phyloP scores from a whole-genome alignment of 2,113 vertebrate species.

The Protobothrops mucrosquamatus region DNA sequence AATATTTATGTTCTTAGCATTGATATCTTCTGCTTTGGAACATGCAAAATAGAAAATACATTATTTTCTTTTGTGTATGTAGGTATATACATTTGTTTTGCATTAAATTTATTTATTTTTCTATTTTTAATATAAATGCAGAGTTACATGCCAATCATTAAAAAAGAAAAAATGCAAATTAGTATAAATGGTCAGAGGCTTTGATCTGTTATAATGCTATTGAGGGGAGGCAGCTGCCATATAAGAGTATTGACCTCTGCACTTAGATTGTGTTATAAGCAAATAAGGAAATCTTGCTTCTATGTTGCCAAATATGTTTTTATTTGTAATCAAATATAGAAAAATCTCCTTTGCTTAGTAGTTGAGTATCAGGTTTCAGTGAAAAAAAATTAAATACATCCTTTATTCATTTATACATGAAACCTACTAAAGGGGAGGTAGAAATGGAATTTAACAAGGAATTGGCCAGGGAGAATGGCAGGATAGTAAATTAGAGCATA shows the following conservation, averaged over 20 bases:
- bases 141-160: background rate
- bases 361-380: rapidly evolving
- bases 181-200: background rate
- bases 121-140: background rate
- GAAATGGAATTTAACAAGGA: background rate
- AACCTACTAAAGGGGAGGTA: background rate
- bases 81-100: background rate
- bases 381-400: conserved; percentile 7
- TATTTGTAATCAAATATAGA: conserved; percentile 1
- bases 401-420: rapidly evolving
- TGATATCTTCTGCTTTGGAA: background rate
- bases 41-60: background rate
- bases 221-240: background rate
- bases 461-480: background rate
- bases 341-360: background rate
- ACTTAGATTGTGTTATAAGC: background rate
- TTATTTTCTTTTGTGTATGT: background rate
- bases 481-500: conserved; percentile 16
- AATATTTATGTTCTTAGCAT: background rate
- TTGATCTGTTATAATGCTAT: background rate
- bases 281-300: background rate
- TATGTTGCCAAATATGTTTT: background rate
- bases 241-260: background rate
- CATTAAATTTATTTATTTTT: background rate
- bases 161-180: background rate